Percentiles rank a stretch among this genome's conserved stretches.
phyloP scores from a whole-genome alignment of 2,797 vertebrate species.

The Myotis findleyi region DNA sequence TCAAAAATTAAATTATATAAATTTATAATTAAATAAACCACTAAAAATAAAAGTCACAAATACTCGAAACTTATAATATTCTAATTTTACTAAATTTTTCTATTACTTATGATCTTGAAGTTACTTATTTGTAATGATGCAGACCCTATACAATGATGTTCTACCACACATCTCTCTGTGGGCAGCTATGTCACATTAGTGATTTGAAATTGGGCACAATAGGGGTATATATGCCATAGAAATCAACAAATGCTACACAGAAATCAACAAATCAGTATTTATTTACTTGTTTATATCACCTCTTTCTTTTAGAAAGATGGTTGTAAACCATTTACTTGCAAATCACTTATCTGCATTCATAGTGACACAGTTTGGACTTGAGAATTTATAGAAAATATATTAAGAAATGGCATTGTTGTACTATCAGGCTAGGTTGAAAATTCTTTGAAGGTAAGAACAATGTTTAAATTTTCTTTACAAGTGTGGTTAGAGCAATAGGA shows the following conservation, averaged over 20 bases:
- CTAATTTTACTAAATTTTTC: not conserved
- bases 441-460: not conserved
- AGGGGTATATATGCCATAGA: not conserved
- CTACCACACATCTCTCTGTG: not conserved
- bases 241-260: not conserved
- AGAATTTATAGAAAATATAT: not conserved
- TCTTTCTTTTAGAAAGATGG: not conserved
- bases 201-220: not conserved
- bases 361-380: not conserved
- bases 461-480: slow-evolving; percentile 17
- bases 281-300: not conserved
- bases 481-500: not conserved
- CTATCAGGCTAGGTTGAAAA: not conserved
- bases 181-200: not conserved
- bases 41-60: not conserved
- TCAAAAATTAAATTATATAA: not conserved
- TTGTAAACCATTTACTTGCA: not conserved
- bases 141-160: not conserved
- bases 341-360: not conserved
- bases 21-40: slow-evolving; percentile 17
- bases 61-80: not conserved
- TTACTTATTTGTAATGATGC: not conserved
- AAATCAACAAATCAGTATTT: not conserved
- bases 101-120: not conserved
- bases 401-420: not conserved